Conservation (phyloP, 2,888 invertebrate genomes). For the Eilema depressum region DNA sequence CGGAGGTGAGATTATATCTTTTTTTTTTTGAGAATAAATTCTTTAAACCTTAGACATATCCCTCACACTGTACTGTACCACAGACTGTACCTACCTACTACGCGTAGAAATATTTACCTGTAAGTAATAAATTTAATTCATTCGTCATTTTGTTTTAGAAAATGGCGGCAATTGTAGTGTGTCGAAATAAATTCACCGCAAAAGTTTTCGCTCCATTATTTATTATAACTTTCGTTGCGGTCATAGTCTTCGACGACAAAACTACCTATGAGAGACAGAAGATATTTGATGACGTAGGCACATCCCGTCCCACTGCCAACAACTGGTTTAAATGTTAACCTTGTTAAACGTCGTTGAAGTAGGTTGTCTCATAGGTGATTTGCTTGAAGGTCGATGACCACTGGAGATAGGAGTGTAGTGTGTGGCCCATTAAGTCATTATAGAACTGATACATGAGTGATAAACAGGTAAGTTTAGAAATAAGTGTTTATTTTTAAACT, state of each 20-base stretch:
- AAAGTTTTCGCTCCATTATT: not conserved
- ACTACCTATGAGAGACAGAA: not conserved
- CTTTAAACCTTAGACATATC: too few species aligned
- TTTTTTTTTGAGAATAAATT: too few species aligned
- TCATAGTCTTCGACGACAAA: not conserved
- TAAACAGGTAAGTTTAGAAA: too few species aligned
- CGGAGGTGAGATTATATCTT: too few species aligned
- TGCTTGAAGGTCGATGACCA: not conserved
- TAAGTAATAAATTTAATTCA: not conserved
- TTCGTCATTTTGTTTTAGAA: not conserved
- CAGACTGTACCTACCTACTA: too few species aligned
- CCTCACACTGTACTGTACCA: too few species aligned
- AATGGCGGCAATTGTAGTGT: not conserved
- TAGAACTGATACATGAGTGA: too few species aligned
- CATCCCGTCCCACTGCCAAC: not conserved
- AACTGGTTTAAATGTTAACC: not conserved
- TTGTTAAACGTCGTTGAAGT: not conserved
- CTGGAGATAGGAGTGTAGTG: not conserved
- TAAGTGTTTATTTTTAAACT: too few species aligned
- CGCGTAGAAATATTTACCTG: not conserved
- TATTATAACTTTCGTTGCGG: not conserved
- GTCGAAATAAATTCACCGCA: not conserved
- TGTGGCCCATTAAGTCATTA: not conserved
- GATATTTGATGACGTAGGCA: not conserved
- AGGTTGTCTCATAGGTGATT: not conserved